Evolutionary conservation across 2,888 invertebrate genomes (phyloP).

Genomic region (Ophonus ardosiacus): DNA sequence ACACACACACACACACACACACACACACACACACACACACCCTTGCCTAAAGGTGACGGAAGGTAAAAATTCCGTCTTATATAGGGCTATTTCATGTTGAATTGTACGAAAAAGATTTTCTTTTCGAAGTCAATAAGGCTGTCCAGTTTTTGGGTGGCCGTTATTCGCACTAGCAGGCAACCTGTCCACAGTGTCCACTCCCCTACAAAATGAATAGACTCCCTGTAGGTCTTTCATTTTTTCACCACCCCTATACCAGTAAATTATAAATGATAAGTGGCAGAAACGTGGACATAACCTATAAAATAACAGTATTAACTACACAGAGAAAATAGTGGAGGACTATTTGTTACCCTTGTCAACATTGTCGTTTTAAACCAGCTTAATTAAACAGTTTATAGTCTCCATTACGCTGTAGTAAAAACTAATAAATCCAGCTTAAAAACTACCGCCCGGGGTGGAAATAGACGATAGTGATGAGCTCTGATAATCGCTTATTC

Average conservation of each 20-base stretch:
- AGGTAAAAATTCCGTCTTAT: no score
- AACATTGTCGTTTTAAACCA: slow-evolving; percentile 3
- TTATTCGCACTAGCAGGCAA: not conserved
- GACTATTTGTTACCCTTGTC: slow-evolving; percentile 31
- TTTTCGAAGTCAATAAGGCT: not conserved
- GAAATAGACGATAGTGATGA: slow-evolving; percentile 10
- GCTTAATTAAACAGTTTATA: slow-evolving; percentile 19
- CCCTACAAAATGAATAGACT: not conserved
- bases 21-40: no score
- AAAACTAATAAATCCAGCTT: slow-evolving; percentile 10
- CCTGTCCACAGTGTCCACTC: not conserved
- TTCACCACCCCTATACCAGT: not conserved
- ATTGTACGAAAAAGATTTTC: not conserved
- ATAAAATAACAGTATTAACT: slow-evolving; percentile 24
- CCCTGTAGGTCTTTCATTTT: not conserved
- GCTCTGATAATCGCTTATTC: slow-evolving; percentile 16
- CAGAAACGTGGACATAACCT: slow-evolving; percentile 10
- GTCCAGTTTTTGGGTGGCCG: not conserved
- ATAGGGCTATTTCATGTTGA: no score
- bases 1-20: no score
- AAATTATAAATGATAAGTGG: slow-evolving; percentile 35
- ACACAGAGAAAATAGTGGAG: not conserved
- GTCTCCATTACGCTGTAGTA: not conserved
- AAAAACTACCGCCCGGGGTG: not conserved
- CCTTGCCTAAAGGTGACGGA: no score